Evolutionary conservation across 1,140 invertebrate genomes (phyloP), one percentile per base, ranked within the genome.

Genomic region (Rhopalosiphum maidis): DNA sequence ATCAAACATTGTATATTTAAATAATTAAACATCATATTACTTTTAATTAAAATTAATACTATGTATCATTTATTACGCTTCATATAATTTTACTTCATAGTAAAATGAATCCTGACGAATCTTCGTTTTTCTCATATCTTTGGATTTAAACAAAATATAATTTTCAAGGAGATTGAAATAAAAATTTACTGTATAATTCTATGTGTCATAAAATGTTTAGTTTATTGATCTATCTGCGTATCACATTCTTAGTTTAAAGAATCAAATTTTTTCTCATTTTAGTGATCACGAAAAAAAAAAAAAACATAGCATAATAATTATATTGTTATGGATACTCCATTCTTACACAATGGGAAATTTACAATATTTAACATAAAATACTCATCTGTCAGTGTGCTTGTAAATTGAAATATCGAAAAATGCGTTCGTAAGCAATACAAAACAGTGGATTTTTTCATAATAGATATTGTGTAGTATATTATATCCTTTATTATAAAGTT

Each of bases 261-360:
- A 77, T 77, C 4, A n/a, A 18, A 18, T n/a, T n/a, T 77, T n/a
- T 77, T 77, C 30, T 68, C 11, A 30, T 68, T 77, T n/a, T 77
- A 15, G n/a, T 77, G n/a, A 35, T 77, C n/a, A 7, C 15, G 18
- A 30, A 68, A 68, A 30, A 60, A 54, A 60, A 60, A 60, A 25
- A 68, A n/a, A n/a, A 77, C n/a, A 18, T n/a, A n/a, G 60, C 60
- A 77, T 77, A 77, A 77, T 77, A 77, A 77, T 77, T n/a, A 77
- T n/a, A 77, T 18, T 77, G 60, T 77, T 77, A 77, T 77, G 30
- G 60, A 77, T 77, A n/a, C 5, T n/a, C 5, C 4, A n/a, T 77
- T 77, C 15, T n/a, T 2, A n/a, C 30, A 77, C 60, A 77, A 77
- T 77, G n/a, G 60, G 15, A 77, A 77, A 77, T 35, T n/a, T 77